Evolutionary conservation across 2,888 invertebrate genomes (phyloP).

Genomic region (Lasius fuliginosus): DNA sequence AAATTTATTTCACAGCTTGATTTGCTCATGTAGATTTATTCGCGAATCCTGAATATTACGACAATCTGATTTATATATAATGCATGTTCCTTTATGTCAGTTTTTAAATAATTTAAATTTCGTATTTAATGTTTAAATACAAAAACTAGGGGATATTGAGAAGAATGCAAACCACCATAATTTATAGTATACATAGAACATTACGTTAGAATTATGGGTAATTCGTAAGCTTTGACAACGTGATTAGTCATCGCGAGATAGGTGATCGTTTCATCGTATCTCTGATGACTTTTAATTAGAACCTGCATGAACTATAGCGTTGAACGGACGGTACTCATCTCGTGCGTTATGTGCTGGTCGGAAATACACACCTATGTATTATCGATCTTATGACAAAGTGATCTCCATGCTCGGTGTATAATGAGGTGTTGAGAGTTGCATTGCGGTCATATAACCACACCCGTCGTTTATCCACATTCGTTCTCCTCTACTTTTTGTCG

Average conservation of each 20-base stretch:
- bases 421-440: constrained; percentile 52
- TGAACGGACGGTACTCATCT: neutral
- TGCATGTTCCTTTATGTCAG: neutral
- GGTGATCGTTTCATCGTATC: constrained; percentile 23
- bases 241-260: constrained; percentile 8
- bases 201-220: constrained; percentile 5
- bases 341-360: neutral
- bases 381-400: constrained; percentile 9
- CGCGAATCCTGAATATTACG: neutral
- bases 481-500: neutral
- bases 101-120: neutral
- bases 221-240: constrained; percentile 16
- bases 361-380: constrained; percentile 22
- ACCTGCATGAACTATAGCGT: neutral
- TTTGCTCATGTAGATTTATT: neutral
- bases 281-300: constrained; percentile 36
- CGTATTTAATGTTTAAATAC: neutral
- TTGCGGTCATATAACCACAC: constrained; percentile 25
- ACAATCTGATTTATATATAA: neutral
- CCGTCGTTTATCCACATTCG: neutral
- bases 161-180: neutral
- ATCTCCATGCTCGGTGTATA: constrained; percentile 37
- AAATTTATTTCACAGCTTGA: neutral
- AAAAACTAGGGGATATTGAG: neutral
- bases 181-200: neutral